A percentile compares a stretch with the other conserved stretches of the same genome.
phyloP scores from a whole-genome alignment of 2,113 vertebrate genomes.

The Sander lucioperca region DNA sequence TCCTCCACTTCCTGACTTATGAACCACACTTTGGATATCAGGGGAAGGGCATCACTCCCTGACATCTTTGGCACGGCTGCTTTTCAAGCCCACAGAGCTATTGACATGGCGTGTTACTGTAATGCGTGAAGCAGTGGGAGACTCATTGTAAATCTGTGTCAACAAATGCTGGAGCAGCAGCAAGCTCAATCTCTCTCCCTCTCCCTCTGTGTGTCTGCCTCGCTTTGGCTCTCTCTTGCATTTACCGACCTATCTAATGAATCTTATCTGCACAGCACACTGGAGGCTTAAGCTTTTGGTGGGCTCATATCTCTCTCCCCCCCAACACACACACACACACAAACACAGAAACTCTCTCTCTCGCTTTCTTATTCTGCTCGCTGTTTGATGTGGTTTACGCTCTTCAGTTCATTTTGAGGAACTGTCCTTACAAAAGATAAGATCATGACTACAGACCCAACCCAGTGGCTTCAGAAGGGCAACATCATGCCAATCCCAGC shows the following conservation, averaged over 20 bases:
- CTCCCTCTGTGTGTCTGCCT: slow-evolving; percentile 40
- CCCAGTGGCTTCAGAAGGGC: slow-evolving; percentile 66
- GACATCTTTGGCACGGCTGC: slow-evolving; percentile 77
- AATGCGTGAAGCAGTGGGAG: slow-evolving; percentile 78
- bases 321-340: slow-evolving; percentile 46
- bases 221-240: slow-evolving; percentile 64
- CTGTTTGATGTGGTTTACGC: slow-evolving; percentile 70
- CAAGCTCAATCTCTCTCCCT: slow-evolving; percentile 64
- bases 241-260: slow-evolving; percentile 81
- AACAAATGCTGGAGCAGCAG: slow-evolving; percentile 80
- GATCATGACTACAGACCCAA: slow-evolving; percentile 58
- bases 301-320: slow-evolving; percentile 68
- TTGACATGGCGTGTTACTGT: slow-evolving; percentile 81
- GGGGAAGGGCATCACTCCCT: slow-evolving; percentile 79
- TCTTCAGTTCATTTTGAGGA: slow-evolving; percentile 74
- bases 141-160: slow-evolving; percentile 81
- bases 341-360: too few species aligned
- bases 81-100: slow-evolving; percentile 78
- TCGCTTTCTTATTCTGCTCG: slow-evolving; percentile 41
- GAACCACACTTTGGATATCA: slow-evolving; percentile 75
- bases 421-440: slow-evolving; percentile 72
- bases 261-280: slow-evolving; percentile 82
- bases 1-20: slow-evolving; percentile 60
- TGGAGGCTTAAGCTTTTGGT: slow-evolving; percentile 80
- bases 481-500: slow-evolving; percentile 55